phyloP scores from a whole-genome alignment of 1,140 invertebrate genomes.

The Stegodyphus dumicola region DNA sequence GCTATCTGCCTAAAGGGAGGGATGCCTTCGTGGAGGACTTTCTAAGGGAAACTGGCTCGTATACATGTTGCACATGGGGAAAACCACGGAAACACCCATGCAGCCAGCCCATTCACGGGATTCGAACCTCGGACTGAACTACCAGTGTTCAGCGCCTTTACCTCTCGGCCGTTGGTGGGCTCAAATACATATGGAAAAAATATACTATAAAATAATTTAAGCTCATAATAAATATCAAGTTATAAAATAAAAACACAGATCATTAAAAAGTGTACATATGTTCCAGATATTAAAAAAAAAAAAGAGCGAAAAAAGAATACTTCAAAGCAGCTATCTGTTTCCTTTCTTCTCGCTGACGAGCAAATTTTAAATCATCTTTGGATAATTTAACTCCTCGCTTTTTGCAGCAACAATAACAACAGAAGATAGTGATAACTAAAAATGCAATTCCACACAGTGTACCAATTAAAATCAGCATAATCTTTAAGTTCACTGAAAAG shows the following conservation, averaged over 20 bases:
- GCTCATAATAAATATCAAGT: background rate
- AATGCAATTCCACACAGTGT: constrained; percentile 14
- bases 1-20: too few species aligned
- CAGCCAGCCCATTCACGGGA: too few species aligned
- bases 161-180: too few species aligned
- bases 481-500: constrained; percentile 26
- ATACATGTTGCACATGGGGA: too few species aligned
- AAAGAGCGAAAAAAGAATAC: constrained; percentile 2
- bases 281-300: background rate
- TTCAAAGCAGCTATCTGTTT: constrained; percentile 23
- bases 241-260: background rate
- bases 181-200: background rate
- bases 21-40: too few species aligned
- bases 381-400: constrained; percentile 28
- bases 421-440: constrained; percentile 14
- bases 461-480: constrained; percentile 29
- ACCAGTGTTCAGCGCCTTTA: too few species aligned
- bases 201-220: background rate
- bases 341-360: constrained; percentile 37
- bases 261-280: background rate
- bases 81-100: too few species aligned
- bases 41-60: too few species aligned
- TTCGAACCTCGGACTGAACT: too few species aligned
- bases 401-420: constrained; percentile 46
- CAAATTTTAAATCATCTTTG: constrained; percentile 51